phyloP scores from a whole-genome alignment of 2,888 invertebrate species.

The Prosapia bicincta region DNA sequence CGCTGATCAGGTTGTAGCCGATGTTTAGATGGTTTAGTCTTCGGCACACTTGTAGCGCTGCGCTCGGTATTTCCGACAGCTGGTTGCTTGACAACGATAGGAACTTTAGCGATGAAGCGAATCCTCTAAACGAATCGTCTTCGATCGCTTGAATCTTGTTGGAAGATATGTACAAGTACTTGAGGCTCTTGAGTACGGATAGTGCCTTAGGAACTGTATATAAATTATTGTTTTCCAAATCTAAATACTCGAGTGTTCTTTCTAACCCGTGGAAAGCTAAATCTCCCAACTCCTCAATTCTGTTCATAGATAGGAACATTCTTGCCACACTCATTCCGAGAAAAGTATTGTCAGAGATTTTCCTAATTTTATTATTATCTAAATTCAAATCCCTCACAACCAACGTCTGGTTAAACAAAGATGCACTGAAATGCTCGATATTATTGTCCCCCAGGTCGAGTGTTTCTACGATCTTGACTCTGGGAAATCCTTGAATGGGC shows the following conservation, averaged over 20 bases:
- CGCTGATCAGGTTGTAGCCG: slow-evolving; percentile 81
- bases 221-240: slow-evolving; percentile 76
- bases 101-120: slow-evolving; percentile 64
- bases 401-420: slow-evolving; percentile 45
- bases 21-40: slow-evolving; percentile 80
- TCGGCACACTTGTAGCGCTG: slow-evolving; percentile 65
- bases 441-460: slow-evolving; percentile 83
- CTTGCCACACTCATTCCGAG: slow-evolving; percentile 61
- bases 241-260: slow-evolving; percentile 75
- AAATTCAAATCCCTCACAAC: slow-evolving; percentile 47
- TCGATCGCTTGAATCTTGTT: slow-evolving; percentile 64
- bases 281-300: slow-evolving; percentile 63
- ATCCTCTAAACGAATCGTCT: slow-evolving; percentile 58
- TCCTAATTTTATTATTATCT: slow-evolving; percentile 47
- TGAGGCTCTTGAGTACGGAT: slow-evolving; percentile 61
- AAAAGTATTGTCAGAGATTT: slow-evolving; percentile 45
- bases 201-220: slow-evolving; percentile 67
- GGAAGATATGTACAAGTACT: slow-evolving; percentile 79
- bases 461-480: slow-evolving; percentile 68
- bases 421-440: slow-evolving; percentile 59
- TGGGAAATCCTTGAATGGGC: slow-evolving; percentile 54
- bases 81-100: slow-evolving; percentile 79
- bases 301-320: slow-evolving; percentile 76
- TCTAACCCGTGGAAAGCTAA: slow-evolving; percentile 70
- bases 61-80: slow-evolving; percentile 66